Percentiles rank a stretch among this genome's conserved stretches.
These are phyloP conservation scores for Wasmannia auropunctata DNA, from an alignment of 1,140 invertebrate genomes.

Conservation along the genomic window DNA sequence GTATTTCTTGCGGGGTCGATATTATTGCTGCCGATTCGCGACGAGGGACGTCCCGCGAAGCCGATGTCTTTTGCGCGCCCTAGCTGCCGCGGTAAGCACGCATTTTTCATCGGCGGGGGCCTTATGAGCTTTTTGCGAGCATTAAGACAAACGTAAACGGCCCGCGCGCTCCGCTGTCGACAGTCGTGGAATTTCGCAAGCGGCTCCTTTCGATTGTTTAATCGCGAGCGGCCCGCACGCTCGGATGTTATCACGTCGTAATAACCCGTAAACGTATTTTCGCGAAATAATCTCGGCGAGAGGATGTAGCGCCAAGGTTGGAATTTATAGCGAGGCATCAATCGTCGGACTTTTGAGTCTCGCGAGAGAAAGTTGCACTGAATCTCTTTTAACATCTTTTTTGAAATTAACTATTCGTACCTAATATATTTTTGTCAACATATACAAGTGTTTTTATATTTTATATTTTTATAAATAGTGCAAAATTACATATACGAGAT, in stretches of 20 bases:
- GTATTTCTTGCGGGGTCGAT: slow-evolving; percentile 51
- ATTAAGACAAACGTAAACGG: slow-evolving; percentile 44
- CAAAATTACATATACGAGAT: not conserved
- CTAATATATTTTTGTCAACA: not conserved
- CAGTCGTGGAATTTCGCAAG: slow-evolving; percentile 55
- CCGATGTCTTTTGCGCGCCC: slow-evolving; percentile 40
- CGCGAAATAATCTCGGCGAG: slow-evolving; percentile 11
- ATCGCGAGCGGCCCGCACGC: slow-evolving; percentile 31
- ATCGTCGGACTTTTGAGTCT: not conserved
- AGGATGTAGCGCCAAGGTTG: not conserved
- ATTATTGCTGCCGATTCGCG: slow-evolving; percentile 51
- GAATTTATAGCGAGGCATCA: slow-evolving; percentile 20
- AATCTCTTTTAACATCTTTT: not conserved
- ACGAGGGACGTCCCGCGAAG: slow-evolving; percentile 39
- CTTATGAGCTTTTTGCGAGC: slow-evolving; percentile 56
- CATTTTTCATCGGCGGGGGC: slow-evolving; percentile 37
- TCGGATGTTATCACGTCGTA: slow-evolving; percentile 23
- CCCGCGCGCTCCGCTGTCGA: slow-evolving; percentile 5
- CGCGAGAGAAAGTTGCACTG: not conserved
- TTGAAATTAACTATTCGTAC: not conserved
- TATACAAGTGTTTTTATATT: not conserved
- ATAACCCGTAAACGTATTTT: slow-evolving; percentile 20
- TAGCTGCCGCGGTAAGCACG: slow-evolving; percentile 18
- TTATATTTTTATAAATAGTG: not conserved
- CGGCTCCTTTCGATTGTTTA: slow-evolving; percentile 59